Conservation (phyloP, 2,888 invertebrate species). For the Physocephala rufipes region DNA sequence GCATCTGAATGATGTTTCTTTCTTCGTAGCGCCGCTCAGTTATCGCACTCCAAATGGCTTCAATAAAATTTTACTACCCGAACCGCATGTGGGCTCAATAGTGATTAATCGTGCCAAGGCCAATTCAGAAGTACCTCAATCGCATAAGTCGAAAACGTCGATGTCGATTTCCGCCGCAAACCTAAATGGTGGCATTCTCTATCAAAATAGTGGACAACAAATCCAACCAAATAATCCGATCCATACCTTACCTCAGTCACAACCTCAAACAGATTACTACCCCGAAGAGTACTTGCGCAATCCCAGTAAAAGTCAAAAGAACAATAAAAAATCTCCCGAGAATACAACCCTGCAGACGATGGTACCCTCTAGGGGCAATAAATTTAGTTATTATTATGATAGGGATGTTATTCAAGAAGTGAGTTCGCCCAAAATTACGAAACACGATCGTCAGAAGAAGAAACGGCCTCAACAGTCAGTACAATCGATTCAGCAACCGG, state of each 20-base stretch:
- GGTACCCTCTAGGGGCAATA: constrained; percentile 54
- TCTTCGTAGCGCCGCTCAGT: constrained; percentile 86
- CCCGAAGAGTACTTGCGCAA: constrained; percentile 39
- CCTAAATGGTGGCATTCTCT: constrained; percentile 44
- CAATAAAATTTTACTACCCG: constrained; percentile 85
- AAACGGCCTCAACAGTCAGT: constrained; percentile 58
- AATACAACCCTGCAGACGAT: constrained; percentile 49
- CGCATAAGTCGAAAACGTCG: constrained; percentile 32
- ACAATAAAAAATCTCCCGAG: constrained; percentile 50
- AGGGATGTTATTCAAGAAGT: constrained; percentile 61
- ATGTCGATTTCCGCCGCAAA: constrained; percentile 47
- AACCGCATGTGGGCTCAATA: constrained; percentile 87
- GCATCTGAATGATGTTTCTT: constrained; percentile 79
- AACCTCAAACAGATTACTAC: constrained; percentile 50
- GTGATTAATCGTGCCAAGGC: constrained; percentile 72
- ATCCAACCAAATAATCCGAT: constrained; percentile 41
- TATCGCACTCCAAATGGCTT: constrained; percentile 86
- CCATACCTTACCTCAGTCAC: constrained; percentile 45
- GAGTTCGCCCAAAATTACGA: constrained; percentile 56
- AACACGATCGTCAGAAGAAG: constrained; percentile 61
- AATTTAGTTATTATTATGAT: constrained; percentile 58
- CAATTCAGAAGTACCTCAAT: constrained; percentile 32
- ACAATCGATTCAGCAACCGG: constrained; percentile 49
- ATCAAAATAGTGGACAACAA: constrained; percentile 42
- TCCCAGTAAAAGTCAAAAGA: constrained; percentile 37